phyloP scores from a whole-genome alignment of 2,113 vertebrate genomes.

The Scolopax mira region DNA sequence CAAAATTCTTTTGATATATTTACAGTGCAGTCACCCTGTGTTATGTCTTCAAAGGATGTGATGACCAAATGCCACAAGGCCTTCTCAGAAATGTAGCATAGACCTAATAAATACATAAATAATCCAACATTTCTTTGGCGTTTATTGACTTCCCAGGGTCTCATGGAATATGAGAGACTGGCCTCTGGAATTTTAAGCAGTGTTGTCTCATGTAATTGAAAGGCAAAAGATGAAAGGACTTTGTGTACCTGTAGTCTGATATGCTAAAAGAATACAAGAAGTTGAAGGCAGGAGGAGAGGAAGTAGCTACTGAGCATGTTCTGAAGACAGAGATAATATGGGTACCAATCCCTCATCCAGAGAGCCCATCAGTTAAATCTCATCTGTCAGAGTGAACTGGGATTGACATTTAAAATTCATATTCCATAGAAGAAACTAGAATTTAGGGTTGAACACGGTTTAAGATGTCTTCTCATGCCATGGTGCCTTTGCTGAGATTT shows the following conservation, averaged over 20 bases:
- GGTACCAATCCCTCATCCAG: background rate
- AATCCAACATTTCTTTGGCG: conserved; percentile 60
- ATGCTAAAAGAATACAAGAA: background rate
- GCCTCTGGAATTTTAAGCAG: conserved; percentile 55
- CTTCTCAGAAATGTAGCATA: conserved; percentile 22
- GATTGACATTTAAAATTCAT: background rate
- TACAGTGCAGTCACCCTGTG: background rate
- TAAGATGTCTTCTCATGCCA: background rate
- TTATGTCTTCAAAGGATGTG: conserved; percentile 16
- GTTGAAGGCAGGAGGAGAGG: background rate
- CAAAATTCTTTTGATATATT: background rate
- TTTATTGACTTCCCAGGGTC: conserved; percentile 56
- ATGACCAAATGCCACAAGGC: conserved; percentile 53
- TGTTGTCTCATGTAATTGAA: background rate
- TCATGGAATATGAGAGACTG: conserved; percentile 31
- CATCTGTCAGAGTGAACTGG: background rate
- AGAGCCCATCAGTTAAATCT: background rate
- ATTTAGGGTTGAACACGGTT: background rate
- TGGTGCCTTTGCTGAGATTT: background rate
- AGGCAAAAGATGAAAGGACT: background rate
- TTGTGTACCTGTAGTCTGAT: background rate
- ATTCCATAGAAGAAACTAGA: background rate
- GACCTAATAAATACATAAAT: conserved; percentile 51
- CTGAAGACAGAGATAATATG: background rate
- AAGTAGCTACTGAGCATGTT: background rate